A percentile compares a stretch with the other conserved stretches of the same genome.
phyloP scores from a whole-genome alignment of 2,797 vertebrate species.

The Oceanodroma leucorhoa region DNA sequence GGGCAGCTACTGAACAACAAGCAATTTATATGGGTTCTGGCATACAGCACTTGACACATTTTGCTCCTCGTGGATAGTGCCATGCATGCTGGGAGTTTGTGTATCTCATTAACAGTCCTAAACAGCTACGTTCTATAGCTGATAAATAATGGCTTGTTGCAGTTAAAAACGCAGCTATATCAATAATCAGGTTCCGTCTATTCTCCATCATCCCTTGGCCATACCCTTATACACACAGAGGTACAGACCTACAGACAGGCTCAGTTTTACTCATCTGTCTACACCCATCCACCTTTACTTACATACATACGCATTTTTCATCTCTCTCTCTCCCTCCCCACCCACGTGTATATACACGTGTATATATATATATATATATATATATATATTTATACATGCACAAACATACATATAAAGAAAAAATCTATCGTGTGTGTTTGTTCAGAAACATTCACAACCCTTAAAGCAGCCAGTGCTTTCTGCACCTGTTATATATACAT shows the following conservation, averaged over 20 bases:
- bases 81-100: neutral
- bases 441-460: neutral
- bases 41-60: neutral
- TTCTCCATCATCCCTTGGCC: neutral
- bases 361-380: neutral
- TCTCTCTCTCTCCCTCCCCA: neutral
- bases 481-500: neutral
- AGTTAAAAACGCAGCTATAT: neutral
- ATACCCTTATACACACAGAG: neutral
- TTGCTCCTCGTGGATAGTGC: neutral
- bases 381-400: neutral
- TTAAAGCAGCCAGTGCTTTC: neutral
- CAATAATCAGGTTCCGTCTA: neutral
- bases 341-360: rapidly evolving
- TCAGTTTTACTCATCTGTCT: neutral
- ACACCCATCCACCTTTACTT: neutral
- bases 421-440: neutral
- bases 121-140: neutral
- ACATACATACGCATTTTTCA: rapidly evolving
- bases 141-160: neutral
- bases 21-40: neutral
- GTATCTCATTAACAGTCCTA: neutral
- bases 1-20: neutral
- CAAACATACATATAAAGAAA: neutral
- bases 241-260: neutral